A percentile compares a stretch with the other conserved stretches of the same genome.
Evolutionary conservation across 1,140 invertebrate genomes (phyloP).

Genomic region (Hylaeus anthracinus): DNA sequence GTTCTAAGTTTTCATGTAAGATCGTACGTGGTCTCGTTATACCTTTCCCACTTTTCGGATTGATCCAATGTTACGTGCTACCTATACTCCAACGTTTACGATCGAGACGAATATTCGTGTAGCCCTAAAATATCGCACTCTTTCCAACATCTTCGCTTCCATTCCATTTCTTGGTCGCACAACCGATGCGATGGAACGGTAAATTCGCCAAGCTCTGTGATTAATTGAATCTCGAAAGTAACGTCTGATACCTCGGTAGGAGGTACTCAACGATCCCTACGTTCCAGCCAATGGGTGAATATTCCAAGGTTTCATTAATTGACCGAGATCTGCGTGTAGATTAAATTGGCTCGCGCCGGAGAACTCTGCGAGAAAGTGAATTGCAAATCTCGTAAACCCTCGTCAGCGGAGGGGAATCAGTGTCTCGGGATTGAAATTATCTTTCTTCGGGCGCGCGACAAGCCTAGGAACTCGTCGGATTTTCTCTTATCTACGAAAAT

Average conservation of each 20-base stretch:
- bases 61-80: too few species aligned
- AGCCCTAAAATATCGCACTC: too few species aligned
- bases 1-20: too few species aligned
- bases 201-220: conserved; percentile 52
- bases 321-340: conserved; percentile 59
- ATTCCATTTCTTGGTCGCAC: not conserved
- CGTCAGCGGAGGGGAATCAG: too few species aligned
- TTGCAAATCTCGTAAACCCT: conserved; percentile 55
- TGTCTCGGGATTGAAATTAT: conserved; percentile 49
- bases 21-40: too few species aligned
- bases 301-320: conserved; percentile 64
- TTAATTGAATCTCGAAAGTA: conserved; percentile 65
- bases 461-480: not conserved
- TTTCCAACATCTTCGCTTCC: conserved; percentile 17
- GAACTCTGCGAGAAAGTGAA: conserved; percentile 47
- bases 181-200: conserved; percentile 29
- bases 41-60: too few species aligned
- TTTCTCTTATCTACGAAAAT: not conserved
- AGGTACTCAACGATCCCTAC: conserved; percentile 50
- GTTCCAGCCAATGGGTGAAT: conserved; percentile 33
- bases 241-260: conserved; percentile 39
- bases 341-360: conserved; percentile 52
- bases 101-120: too few species aligned
- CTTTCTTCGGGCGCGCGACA: conserved; percentile 6
- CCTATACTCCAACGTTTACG: too few species aligned